phyloP scores from a whole-genome alignment of 2,797 vertebrate genomes.

The Sciurus carolinensis region DNA sequence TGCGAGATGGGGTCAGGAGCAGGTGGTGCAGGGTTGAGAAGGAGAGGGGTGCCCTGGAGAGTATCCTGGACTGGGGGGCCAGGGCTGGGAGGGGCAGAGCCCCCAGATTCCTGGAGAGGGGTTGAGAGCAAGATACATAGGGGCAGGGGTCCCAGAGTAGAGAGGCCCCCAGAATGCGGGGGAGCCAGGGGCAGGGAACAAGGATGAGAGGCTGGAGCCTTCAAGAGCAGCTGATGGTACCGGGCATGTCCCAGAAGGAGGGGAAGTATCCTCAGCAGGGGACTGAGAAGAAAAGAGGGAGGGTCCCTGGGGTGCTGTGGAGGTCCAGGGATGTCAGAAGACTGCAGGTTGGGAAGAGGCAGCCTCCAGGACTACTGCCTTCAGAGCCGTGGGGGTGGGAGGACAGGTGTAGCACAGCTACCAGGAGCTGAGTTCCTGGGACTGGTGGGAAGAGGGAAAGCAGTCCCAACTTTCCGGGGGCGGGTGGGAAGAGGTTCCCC shows the following conservation, averaged over 20 bases:
- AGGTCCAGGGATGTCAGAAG: background rate
- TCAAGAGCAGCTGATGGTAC: background rate
- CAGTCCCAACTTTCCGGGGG: background rate
- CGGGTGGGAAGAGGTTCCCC: background rate
- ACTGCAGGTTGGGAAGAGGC: background rate
- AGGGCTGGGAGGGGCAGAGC: background rate
- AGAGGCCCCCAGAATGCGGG: background rate
- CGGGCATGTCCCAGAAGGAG: background rate
- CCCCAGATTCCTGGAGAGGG: background rate
- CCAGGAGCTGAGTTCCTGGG: background rate
- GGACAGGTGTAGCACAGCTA: background rate
- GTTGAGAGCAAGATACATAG: background rate
- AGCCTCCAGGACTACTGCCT: background rate
- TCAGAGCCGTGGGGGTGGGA: background rate
- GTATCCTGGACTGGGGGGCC: conserved; percentile 48
- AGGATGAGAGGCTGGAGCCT: background rate
- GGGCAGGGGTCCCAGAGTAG: background rate
- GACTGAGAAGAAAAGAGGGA: background rate
- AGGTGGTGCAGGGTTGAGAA: background rate
- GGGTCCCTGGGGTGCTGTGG: background rate
- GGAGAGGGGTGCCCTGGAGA: background rate
- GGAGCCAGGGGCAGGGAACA: background rate
- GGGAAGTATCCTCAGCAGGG: background rate
- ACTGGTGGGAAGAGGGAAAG: background rate
- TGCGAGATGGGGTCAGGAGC: background rate